Conservation (phyloP, 2,888 invertebrate genomes). For the Girardia tigrina region DNA sequence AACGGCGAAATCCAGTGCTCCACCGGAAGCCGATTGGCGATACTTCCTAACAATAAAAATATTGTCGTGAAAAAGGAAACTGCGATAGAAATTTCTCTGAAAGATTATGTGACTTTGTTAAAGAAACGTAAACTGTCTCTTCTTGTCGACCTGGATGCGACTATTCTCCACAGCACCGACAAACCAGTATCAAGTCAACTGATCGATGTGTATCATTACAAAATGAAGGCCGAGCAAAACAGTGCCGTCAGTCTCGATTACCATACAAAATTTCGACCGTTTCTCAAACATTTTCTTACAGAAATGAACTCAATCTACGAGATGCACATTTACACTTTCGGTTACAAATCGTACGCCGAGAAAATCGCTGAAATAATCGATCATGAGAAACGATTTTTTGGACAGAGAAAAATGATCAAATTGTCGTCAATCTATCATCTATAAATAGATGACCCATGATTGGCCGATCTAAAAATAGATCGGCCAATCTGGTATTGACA, state of each 20-base stretch:
- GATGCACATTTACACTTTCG: conserved; percentile 94
- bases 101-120: conserved; percentile 72
- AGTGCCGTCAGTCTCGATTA: conserved; percentile 65
- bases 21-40: not conserved
- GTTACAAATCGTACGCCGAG: conserved; percentile 79
- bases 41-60: not conserved
- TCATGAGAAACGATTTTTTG: conserved; percentile 72
- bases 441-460: no score
- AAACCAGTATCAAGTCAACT: conserved; percentile 77
- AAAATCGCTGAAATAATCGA: conserved; percentile 78
- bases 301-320: conserved; percentile 68
- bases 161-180: conserved; percentile 92
- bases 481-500: no score
- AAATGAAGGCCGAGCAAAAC: conserved; percentile 41
- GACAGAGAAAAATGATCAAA: no score
- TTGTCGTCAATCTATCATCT: no score
- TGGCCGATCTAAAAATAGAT: no score
- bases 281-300: conserved; percentile 67
- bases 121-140: conserved; percentile 74
- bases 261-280: conserved; percentile 78
- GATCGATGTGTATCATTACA: conserved; percentile 55
- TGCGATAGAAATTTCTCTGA: conserved; percentile 76
- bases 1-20: not conserved
- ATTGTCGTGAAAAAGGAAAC: conserved; percentile 12
- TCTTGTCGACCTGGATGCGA: conserved; percentile 94